A percentile compares a stretch with the other conserved stretches of the same genome.
These are phyloP conservation scores for Malurus leucopterus DNA, from an alignment of 2,797 vertebrate species.

Conservation along the genomic window DNA sequence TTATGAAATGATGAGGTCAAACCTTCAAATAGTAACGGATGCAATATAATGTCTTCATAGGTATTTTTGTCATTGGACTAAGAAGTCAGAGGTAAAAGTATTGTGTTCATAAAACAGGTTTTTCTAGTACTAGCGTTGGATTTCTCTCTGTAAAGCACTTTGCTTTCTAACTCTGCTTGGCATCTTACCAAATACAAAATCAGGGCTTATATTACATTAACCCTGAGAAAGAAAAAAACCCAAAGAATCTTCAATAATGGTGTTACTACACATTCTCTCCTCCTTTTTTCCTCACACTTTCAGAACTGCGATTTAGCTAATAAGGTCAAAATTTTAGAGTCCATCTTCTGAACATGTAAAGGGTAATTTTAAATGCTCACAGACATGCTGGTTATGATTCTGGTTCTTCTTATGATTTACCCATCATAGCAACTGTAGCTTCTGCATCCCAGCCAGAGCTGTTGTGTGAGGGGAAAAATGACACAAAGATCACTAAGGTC, in stretches of 20 bases:
- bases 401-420: neutral
- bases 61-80: neutral
- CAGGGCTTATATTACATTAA: neutral
- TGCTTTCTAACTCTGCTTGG: neutral
- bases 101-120: neutral
- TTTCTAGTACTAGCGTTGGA: neutral
- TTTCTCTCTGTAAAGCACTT: neutral
- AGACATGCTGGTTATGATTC: neutral
- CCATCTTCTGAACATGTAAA: neutral
- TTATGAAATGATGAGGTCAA: neutral
- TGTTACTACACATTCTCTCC: neutral
- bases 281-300: neutral
- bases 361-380: neutral
- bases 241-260: neutral
- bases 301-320: neutral
- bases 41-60: neutral
- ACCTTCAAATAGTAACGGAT: neutral
- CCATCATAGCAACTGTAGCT: neutral
- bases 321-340: neutral
- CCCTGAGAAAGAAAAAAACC: neutral
- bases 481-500: slow-evolving; percentile 58
- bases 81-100: neutral
- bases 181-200: neutral
- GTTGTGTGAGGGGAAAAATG: neutral
- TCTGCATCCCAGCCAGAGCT: slow-evolving; percentile 27